Percentiles rank a stretch among this genome's conserved stretches.
phyloP scores from a whole-genome alignment of 2,888 invertebrate species.

The Nysson spinosus region DNA sequence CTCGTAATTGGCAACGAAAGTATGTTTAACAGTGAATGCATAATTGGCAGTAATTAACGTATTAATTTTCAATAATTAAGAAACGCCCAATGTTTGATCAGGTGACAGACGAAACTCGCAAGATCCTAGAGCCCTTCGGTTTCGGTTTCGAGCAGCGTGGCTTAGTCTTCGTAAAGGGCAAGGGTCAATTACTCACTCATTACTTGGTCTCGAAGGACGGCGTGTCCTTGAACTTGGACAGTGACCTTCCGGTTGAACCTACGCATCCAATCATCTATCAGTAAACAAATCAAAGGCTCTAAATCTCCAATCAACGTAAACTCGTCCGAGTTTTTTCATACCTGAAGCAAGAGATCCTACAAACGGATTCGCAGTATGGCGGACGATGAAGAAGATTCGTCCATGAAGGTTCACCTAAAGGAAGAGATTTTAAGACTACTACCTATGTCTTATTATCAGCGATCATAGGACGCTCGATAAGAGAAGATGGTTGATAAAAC shows the following conservation, averaged over 20 bases:
- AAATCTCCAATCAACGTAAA: conserved; percentile 52
- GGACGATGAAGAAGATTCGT: too few relatives aligned
- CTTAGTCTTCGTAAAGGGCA: conserved; percentile 96
- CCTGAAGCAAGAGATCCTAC: neutral
- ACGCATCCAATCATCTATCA: conserved; percentile 75
- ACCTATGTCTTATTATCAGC: too few relatives aligned
- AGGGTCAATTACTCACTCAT: conserved; percentile 97
- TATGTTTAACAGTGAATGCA: too few relatives aligned
- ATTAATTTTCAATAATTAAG: too few relatives aligned
- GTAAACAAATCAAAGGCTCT: conserved; percentile 48
- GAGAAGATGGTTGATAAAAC: too few relatives aligned
- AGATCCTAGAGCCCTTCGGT: conserved; percentile 92
- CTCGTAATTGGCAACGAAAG: too few relatives aligned
- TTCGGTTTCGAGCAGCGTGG: conserved; percentile 97
- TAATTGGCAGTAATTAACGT: too few relatives aligned
- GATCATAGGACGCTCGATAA: too few relatives aligned
- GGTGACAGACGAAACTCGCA: conserved; percentile 97
- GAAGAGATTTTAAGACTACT: too few relatives aligned
- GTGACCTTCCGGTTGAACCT: conserved; percentile 74
- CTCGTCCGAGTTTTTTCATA: conserved; percentile 14
- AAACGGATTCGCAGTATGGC: too few relatives aligned
- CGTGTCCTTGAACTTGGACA: conserved; percentile 71
- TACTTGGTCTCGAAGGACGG: conserved; percentile 83
- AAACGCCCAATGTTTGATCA: conserved; percentile 78
- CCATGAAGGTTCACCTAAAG: too few relatives aligned